Conservation (phyloP, 2,797 vertebrate genomes). For the Clarias fuscus region DNA sequence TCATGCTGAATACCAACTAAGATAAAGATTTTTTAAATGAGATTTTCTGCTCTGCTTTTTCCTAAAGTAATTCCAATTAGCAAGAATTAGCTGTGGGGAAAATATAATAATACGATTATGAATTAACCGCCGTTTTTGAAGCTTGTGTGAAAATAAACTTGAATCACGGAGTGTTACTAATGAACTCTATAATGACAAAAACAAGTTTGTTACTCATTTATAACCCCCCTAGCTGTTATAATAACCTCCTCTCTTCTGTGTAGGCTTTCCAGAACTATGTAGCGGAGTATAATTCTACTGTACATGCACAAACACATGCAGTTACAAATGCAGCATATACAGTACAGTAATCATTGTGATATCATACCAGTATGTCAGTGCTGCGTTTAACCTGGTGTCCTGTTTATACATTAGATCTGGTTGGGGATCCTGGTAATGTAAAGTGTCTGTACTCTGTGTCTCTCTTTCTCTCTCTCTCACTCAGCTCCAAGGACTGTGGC, state of each 20-base stretch:
- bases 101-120: background rate
- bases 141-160: background rate
- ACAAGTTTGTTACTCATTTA: too few relatives aligned
- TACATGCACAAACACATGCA: too few relatives aligned
- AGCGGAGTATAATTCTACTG: too few relatives aligned
- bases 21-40: background rate
- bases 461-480: background rate
- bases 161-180: background rate
- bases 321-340: background rate
- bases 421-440: background rate
- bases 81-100: background rate
- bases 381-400: background rate
- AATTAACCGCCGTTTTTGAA: background rate
- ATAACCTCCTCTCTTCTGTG: background rate
- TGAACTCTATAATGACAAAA: background rate
- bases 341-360: background rate
- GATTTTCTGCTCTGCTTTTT: background rate
- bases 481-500: background rate
- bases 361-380: background rate
- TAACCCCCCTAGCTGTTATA: background rate
- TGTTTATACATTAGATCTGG: background rate
- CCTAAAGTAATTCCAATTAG: background rate
- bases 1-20: background rate
- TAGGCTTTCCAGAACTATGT: background rate
- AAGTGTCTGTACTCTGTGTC: background rate